A percentile compares a stretch with the other conserved stretches of the same genome.
Conservation (phyloP, 1,140 invertebrate genomes). For the Calycopis cecrops region DNA sequence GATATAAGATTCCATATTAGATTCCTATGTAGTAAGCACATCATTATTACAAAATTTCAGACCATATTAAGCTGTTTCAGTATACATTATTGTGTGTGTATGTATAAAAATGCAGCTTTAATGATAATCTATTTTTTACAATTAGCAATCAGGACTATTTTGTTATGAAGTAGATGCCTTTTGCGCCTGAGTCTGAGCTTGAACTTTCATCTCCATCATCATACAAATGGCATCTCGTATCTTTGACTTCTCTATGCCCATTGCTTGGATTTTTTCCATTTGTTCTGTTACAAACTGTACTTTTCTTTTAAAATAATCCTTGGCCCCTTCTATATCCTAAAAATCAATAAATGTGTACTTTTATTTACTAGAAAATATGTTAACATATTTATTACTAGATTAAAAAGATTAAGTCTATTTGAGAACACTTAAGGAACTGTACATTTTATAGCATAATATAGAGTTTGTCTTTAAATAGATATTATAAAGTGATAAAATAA, state of each 20-base stretch:
- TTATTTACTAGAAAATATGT: background rate
- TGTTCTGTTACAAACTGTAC: constrained; percentile 93
- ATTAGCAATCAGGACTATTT: background rate
- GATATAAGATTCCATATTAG: too few species aligned
- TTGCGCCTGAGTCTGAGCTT: constrained; percentile 55
- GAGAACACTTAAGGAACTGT: too few species aligned
- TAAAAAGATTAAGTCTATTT: too few species aligned
- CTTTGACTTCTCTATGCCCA: constrained; percentile 90
- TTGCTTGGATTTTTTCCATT: constrained; percentile 93
- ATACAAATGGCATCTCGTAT: constrained; percentile 86
- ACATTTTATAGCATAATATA: too few species aligned
- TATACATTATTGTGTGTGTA: background rate
- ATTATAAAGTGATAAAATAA: too few species aligned
- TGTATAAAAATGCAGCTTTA: constrained; percentile 1
- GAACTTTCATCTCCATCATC: constrained; percentile 82
- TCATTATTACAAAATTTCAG: too few species aligned
- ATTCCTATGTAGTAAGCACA: too few species aligned
- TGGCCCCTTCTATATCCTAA: constrained; percentile 85
- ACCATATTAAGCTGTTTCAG: too few species aligned
- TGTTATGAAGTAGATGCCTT: constrained; percentile 61
- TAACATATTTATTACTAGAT: background rate
- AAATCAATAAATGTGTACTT: constrained; percentile 34
- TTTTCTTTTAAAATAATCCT: constrained; percentile 95
- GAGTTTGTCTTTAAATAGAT: too few species aligned
- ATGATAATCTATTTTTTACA: background rate